Conservation (phyloP, 2,797 vertebrate species). For the Sebastes baramenuke region DNA sequence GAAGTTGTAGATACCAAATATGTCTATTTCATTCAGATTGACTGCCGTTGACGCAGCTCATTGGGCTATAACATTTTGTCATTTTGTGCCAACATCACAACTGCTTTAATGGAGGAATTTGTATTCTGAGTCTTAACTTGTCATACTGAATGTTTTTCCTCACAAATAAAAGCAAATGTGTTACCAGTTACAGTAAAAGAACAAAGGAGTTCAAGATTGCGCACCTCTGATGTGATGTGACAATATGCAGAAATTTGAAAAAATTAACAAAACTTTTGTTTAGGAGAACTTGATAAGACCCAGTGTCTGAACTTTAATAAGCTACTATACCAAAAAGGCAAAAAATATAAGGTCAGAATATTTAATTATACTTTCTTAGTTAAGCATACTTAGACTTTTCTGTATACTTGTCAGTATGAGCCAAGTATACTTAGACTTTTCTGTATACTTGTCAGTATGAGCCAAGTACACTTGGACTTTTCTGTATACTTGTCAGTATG, state of each 20-base stretch:
- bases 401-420: too few species aligned
- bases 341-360: too few species aligned
- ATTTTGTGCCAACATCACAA: slow-evolving; percentile 27
- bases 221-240: background rate
- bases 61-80: slow-evolving; percentile 44
- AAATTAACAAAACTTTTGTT: background rate
- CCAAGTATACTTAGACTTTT: fast-evolving
- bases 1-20: slow-evolving; percentile 15
- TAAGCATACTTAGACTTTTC: too few species aligned
- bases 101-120: slow-evolving; percentile 40
- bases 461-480: too few species aligned
- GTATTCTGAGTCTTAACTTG: slow-evolving; percentile 28
- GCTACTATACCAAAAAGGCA: too few species aligned
- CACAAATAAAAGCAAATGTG: slow-evolving; percentile 45
- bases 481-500: too few species aligned
- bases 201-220: background rate
- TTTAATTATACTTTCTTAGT: too few species aligned
- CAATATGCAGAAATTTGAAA: background rate
- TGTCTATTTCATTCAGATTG: slow-evolving; percentile 32
- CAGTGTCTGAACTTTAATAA: background rate
- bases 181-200: background rate
- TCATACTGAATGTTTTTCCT: slow-evolving; percentile 13
- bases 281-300: background rate
- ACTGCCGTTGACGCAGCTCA: slow-evolving; percentile 41
- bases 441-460: too few species aligned